Conservation (phyloP, 2,113 vertebrate species). For the human (Homo sapiens) region DNA sequence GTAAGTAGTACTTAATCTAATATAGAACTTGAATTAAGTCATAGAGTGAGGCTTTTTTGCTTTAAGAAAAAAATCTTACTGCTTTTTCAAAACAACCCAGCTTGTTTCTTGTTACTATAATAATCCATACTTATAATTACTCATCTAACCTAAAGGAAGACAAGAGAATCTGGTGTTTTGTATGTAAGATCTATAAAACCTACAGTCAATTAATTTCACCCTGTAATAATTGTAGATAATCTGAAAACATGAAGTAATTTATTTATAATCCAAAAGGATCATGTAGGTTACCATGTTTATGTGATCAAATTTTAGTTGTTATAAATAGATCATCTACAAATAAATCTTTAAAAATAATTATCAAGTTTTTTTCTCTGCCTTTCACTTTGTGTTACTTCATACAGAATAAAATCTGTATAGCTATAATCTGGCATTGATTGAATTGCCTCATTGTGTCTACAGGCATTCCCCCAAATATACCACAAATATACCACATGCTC, state of each 20-base stretch:
- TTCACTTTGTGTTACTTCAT: neutral
- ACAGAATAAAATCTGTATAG: neutral
- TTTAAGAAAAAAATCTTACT: neutral
- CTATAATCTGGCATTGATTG: neutral
- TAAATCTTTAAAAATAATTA: slow-evolving; percentile 36
- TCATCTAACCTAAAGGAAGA: slow-evolving; percentile 4
- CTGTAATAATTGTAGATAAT: neutral
- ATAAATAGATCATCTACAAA: slow-evolving; percentile 14
- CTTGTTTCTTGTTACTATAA: neutral
- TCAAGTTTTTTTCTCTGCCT: slow-evolving; percentile 1
- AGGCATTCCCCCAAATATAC: neutral
- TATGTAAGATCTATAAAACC: neutral
- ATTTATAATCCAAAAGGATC: slow-evolving; percentile 26
- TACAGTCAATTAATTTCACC: neutral
- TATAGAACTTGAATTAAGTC: neutral
- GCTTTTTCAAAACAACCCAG: neutral
- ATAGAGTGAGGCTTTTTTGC: neutral
- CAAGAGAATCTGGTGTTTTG: neutral
- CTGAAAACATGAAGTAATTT: neutral
- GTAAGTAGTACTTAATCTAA: neutral
- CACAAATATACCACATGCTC: neutral
- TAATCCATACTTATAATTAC: neutral
- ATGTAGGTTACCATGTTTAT: neutral
- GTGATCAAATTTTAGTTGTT: slow-evolving; percentile 27
- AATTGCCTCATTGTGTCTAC: neutral